Conservation (phyloP, 1,140 invertebrate species). For the Lanistes nyassanus region DNA sequence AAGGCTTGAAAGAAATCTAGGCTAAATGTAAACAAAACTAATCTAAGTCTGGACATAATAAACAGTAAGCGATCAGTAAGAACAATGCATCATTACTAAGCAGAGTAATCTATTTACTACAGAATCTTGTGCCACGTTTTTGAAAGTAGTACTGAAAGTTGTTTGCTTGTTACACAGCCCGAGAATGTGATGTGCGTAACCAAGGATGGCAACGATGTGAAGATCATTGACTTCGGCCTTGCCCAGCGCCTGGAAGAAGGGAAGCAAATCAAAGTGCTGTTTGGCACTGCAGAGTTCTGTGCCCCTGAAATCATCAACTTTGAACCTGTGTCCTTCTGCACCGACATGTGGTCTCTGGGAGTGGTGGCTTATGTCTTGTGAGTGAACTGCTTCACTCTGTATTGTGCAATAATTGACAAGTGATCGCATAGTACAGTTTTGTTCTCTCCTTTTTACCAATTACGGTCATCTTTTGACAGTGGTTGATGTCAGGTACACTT, state of each 20-base stretch:
- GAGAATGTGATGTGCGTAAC: conserved; percentile 99
- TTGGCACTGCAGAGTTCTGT: conserved; percentile 97
- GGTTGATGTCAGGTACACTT: too few species aligned
- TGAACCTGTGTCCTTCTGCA: conserved; percentile 99
- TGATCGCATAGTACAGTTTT: neutral
- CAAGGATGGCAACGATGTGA: conserved; percentile 91
- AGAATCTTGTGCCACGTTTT: neutral
- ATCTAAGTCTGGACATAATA: too few species aligned
- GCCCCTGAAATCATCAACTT: conserved; percentile 98
- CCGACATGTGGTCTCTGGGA: conserved; percentile 99
- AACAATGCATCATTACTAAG: too few species aligned
- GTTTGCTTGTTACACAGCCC: conserved; percentile 72
- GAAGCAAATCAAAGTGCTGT: conserved; percentile 97
- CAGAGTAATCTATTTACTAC: too few species aligned
- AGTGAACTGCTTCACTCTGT: conserved; percentile 67
- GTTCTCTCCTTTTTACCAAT: neutral
- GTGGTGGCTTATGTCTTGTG: conserved; percentile 96
- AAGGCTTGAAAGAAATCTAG: too few species aligned
- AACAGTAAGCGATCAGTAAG: too few species aligned
- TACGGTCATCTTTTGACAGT: neutral
- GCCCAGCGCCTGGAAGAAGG: conserved; percentile 97
- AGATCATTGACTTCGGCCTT: conserved; percentile 98
- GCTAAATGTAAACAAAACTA: too few species aligned
- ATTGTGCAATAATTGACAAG: neutral
- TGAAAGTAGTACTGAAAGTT: neutral